These are phyloP conservation scores for Neelides sp. DNA, from an alignment of 1,140 invertebrate species.

Conservation along the genomic window DNA sequence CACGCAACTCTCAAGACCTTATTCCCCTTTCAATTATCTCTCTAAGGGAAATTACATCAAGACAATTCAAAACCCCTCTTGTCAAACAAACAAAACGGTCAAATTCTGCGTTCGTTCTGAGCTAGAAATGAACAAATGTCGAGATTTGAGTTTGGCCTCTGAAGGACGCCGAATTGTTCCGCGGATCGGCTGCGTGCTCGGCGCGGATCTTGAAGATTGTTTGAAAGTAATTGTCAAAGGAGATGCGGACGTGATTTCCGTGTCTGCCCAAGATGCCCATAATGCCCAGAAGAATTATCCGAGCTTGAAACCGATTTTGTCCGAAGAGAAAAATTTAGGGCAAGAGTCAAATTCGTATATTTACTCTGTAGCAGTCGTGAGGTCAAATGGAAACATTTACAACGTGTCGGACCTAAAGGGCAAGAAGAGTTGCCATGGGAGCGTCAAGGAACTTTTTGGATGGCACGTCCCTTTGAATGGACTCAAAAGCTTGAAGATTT, in stretches of 20 bases:
- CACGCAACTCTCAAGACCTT: slow-evolving; percentile 7
- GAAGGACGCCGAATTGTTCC: slow-evolving; percentile 59
- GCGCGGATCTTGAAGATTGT: slow-evolving; percentile 46
- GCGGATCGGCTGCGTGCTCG: slow-evolving; percentile 49
- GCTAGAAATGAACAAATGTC: slow-evolving; percentile 51
- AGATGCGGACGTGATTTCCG: slow-evolving; percentile 48
- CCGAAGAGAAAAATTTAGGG: too few relatives aligned
- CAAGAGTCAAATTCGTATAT: too few relatives aligned
- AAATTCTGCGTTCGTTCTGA: slow-evolving; percentile 51
- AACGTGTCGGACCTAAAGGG: too few relatives aligned
- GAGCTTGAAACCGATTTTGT: too few relatives aligned
- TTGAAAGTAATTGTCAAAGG: slow-evolving; percentile 49
- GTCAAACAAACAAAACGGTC: slow-evolving; percentile 40
- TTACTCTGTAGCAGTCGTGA: too few relatives aligned
- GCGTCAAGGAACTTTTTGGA: too few relatives aligned
- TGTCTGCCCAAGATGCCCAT: slow-evolving; percentile 47
- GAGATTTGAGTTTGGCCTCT: slow-evolving; percentile 43
- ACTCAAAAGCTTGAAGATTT: too few relatives aligned
- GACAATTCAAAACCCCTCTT: slow-evolving; percentile 60
- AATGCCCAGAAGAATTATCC: slow-evolving; percentile 42
- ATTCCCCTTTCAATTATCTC: slow-evolving; percentile 33
- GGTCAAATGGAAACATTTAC: too few relatives aligned
- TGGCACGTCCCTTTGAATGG: too few relatives aligned
- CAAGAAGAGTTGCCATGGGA: too few relatives aligned
- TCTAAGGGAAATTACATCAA: slow-evolving; percentile 52